These are phyloP conservation scores for Orthonyx spaldingii DNA, from an alignment of 2,113 vertebrate species.

Conservation along the genomic window DNA sequence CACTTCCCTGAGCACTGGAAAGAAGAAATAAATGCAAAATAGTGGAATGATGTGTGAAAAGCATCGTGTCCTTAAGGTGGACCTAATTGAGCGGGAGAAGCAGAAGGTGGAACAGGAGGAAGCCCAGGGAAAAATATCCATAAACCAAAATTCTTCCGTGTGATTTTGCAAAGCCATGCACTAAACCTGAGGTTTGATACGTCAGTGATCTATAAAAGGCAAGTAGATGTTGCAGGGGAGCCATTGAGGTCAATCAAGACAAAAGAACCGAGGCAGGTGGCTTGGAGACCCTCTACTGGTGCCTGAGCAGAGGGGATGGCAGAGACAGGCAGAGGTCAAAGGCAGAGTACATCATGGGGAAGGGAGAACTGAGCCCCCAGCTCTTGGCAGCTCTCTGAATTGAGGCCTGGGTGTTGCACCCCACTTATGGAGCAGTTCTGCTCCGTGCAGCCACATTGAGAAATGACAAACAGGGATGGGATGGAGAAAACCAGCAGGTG, in stretches of 20 bases:
- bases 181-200: not conserved
- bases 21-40: not conserved
- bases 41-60: not conserved
- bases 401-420: not conserved
- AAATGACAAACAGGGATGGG: not conserved
- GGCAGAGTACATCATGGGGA: not conserved
- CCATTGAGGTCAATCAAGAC: not conserved
- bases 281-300: not conserved
- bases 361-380: not conserved
- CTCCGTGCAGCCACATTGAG: fast-evolving
- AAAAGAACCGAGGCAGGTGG: not conserved
- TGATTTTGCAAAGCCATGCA: slow-evolving; percentile 20
- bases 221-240: not conserved
- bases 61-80: not conserved
- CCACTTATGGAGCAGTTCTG: not conserved
- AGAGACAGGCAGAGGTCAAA: not conserved
- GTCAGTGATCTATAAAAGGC: not conserved
- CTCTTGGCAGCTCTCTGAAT: not conserved
- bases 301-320: not conserved
- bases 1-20: not conserved
- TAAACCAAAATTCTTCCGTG: not conserved
- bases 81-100: not conserved
- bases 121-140: not conserved
- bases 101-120: not conserved
- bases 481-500: not conserved